These are phyloP conservation scores for Aviceda subcristata DNA, from an alignment of 2,113 vertebrate genomes.

Conservation along the genomic window DNA sequence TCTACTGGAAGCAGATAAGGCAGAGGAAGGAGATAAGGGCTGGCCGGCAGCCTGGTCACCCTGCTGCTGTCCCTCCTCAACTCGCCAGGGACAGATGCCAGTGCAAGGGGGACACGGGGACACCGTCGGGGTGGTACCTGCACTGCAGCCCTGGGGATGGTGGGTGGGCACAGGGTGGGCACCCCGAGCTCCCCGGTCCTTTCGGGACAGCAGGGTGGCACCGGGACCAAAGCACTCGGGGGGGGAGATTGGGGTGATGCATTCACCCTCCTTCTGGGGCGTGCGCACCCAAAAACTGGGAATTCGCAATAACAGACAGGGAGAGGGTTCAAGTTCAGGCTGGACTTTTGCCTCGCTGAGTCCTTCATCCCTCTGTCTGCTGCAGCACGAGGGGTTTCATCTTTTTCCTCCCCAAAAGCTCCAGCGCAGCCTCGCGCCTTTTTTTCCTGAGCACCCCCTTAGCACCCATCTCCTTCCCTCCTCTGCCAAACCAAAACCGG, in stretches of 20 bases:
- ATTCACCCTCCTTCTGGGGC: background rate
- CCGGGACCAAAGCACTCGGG: fast-evolving
- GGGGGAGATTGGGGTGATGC: fast-evolving
- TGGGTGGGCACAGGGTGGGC: fast-evolving
- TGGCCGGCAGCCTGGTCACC: background rate
- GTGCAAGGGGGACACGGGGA: fast-evolving
- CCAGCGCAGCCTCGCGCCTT: background rate
- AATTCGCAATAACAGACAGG: fast-evolving
- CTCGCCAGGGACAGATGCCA: background rate
- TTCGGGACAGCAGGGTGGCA: background rate
- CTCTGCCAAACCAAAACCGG: fast-evolving
- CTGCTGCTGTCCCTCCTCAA: background rate
- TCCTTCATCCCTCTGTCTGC: fast-evolving
- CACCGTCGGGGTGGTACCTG: fast-evolving
- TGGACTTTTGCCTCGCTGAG: background rate
- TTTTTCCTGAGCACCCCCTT: too few species aligned
- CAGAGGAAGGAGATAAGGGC: background rate
- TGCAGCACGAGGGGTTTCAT: background rate
- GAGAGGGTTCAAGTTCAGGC: background rate
- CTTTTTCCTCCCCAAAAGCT: background rate
- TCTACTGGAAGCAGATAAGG: slow-evolving; percentile 1
- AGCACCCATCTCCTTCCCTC: background rate
- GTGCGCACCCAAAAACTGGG: background rate
- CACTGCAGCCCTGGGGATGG: fast-evolving
- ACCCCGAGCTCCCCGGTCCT: background rate